Percentiles rank a stretch among this genome's conserved stretches.
Evolutionary conservation across 2,888 invertebrate genomes (phyloP).

Genomic region (Cactoblastis cactorum): DNA sequence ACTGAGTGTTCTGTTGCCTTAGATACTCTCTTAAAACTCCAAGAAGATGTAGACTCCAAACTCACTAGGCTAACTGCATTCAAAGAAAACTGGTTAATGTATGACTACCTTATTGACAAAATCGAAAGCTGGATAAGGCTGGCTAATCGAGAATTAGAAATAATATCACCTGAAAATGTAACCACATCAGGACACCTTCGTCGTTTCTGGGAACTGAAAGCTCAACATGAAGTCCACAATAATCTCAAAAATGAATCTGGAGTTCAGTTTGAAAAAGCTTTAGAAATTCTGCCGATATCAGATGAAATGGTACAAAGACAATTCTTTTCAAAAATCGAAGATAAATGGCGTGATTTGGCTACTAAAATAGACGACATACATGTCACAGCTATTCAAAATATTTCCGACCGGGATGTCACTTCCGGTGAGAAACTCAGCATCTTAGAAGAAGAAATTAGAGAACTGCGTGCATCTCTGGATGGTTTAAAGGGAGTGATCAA

Average conservation of each 20-base stretch:
- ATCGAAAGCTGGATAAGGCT: slow-evolving; percentile 87
- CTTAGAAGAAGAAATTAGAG: slow-evolving; percentile 87
- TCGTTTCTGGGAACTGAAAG: slow-evolving; percentile 93
- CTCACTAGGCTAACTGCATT: slow-evolving; percentile 85
- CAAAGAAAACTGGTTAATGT: slow-evolving; percentile 87
- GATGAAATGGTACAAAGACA: slow-evolving; percentile 91
- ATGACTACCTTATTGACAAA: slow-evolving; percentile 85
- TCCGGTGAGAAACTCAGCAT: slow-evolving; percentile 86
- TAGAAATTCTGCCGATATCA: slow-evolving; percentile 88
- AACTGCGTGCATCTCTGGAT: slow-evolving; percentile 84
- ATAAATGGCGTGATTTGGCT: slow-evolving; percentile 85
- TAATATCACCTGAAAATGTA: slow-evolving; percentile 82
- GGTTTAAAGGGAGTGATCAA: slow-evolving; percentile 88
- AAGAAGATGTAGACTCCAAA: slow-evolving; percentile 87
- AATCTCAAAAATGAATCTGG: slow-evolving; percentile 86
- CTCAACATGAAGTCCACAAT: slow-evolving; percentile 91
- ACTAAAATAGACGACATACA: slow-evolving; percentile 83
- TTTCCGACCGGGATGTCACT: slow-evolving; percentile 86
- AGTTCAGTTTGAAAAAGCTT: slow-evolving; percentile 85
- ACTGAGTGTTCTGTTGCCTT: slow-evolving; percentile 86
- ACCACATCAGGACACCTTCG: slow-evolving; percentile 85
- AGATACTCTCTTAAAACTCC: slow-evolving; percentile 84
- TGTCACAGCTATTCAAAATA: slow-evolving; percentile 82
- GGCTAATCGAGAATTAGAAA: slow-evolving; percentile 84
- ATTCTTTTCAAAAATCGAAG: slow-evolving; percentile 87